phyloP scores from a whole-genome alignment of 2,113 vertebrate species.

The Barbus barbus region DNA sequence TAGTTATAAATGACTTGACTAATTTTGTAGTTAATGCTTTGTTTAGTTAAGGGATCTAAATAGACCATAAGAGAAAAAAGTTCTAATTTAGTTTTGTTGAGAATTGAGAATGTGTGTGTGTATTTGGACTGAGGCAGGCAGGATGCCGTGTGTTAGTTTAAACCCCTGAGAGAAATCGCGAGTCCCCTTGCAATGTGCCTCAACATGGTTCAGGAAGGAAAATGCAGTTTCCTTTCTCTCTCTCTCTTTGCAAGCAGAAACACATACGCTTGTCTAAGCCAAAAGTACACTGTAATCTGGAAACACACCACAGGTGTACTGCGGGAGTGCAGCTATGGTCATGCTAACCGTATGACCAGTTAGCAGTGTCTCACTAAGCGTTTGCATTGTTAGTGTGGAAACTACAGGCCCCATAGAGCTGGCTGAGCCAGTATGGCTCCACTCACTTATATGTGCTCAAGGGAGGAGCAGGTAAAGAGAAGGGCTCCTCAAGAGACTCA shows the following conservation, averaged over 20 bases:
- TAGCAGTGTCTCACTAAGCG: conserved; percentile 48
- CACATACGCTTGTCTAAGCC: conserved; percentile 54
- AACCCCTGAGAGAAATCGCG: conserved; percentile 55
- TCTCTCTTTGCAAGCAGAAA: conserved; percentile 38
- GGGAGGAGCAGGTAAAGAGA: conserved; percentile 69
- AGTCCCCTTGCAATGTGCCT: conserved; percentile 55
- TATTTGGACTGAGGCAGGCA: conserved; percentile 51
- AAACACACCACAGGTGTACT: conserved; percentile 28
- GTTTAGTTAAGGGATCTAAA: conserved; percentile 16
- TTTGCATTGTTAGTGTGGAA: conserved; percentile 53
- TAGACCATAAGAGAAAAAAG: not conserved
- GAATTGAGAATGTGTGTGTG: not conserved
- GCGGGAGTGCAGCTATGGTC: conserved; percentile 44
- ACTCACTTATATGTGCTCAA: conserved; percentile 81
- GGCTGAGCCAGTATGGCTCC: conserved; percentile 55
- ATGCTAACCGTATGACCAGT: conserved; percentile 50
- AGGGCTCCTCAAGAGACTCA: conserved; percentile 75
- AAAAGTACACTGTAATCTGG: conserved; percentile 54
- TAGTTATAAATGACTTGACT: not conserved
- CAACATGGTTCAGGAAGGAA: conserved; percentile 57
- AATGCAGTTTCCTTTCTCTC: conserved; percentile 45
- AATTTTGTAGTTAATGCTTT: conserved; percentile 4
- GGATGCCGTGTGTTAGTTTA: conserved; percentile 61
- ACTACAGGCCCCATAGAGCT: conserved; percentile 38
- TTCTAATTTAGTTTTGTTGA: not conserved